Conservation (phyloP, 2,113 vertebrate genomes). For the Cryptomyrus ogoouensis region DNA sequence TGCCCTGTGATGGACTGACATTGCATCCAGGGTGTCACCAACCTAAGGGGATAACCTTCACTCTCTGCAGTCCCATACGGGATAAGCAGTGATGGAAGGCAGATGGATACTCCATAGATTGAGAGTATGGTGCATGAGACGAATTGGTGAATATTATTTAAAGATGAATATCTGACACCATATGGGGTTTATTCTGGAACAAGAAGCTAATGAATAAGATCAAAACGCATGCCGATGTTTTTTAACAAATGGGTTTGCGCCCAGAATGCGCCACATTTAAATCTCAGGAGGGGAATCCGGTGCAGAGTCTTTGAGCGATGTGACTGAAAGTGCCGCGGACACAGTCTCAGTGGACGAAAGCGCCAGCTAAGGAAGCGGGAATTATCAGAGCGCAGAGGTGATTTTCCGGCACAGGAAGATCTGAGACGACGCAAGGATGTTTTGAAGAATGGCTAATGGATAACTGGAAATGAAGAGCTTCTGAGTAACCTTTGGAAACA, state of each 20-base stretch:
- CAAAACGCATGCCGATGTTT: neutral
- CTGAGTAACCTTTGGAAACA: neutral
- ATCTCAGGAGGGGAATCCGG: neutral
- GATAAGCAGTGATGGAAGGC: neutral
- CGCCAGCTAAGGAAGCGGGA: neutral
- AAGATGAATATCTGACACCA: neutral
- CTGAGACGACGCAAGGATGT: neutral
- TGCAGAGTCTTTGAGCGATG: neutral
- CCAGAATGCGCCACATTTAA: neutral
- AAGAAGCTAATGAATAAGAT: neutral
- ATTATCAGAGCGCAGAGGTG: neutral
- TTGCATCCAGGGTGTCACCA: neutral
- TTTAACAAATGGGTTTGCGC: neutral
- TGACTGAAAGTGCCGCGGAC: neutral
- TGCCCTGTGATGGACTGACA: neutral
- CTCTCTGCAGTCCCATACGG: neutral
- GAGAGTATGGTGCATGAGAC: neutral
- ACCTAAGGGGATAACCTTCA: neutral
- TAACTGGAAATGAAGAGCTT: neutral
- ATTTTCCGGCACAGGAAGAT: neutral
- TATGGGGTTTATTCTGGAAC: neutral
- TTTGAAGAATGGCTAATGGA: constrained; percentile 1
- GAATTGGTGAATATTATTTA: neutral
- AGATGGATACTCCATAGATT: neutral
- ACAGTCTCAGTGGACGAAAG: neutral